phyloP scores from a whole-genome alignment of 2,888 invertebrate genomes.

The Metalampra italica region DNA sequence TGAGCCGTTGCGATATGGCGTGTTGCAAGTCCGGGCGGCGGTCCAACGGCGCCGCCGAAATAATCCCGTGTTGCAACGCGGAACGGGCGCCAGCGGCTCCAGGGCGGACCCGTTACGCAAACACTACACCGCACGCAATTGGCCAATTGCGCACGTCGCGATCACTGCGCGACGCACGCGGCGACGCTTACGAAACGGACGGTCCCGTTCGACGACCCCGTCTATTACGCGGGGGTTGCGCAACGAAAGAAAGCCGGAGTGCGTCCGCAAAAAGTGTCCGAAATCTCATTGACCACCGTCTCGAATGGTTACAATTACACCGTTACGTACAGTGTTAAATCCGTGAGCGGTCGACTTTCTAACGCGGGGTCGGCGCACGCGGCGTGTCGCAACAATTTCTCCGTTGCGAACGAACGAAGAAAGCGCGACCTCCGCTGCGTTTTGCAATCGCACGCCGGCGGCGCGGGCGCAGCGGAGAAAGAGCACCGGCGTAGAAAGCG shows the following conservation, averaged over 20 bases:
- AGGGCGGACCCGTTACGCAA: slow-evolving; percentile 59
- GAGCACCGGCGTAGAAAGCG: slow-evolving; percentile 62
- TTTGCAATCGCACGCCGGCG: slow-evolving; percentile 66
- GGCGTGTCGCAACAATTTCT: slow-evolving; percentile 77
- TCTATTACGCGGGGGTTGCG: slow-evolving; percentile 67
- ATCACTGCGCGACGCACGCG: slow-evolving; percentile 28
- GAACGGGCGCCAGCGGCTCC: slow-evolving; percentile 73
- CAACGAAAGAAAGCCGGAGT: slow-evolving; percentile 76
- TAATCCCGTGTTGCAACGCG: slow-evolving; percentile 77
- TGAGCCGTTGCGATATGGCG: slow-evolving; percentile 75
- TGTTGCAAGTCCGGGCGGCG: slow-evolving; percentile 75
- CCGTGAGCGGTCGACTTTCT: slow-evolving; percentile 78
- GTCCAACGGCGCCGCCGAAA: slow-evolving; percentile 74
- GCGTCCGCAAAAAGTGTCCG: slow-evolving; percentile 71
- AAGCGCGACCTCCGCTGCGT: slow-evolving; percentile 75
- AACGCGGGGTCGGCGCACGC: slow-evolving; percentile 76
- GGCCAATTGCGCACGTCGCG: slow-evolving; percentile 53
- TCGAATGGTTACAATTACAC: slow-evolving; percentile 73
- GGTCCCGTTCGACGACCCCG: slow-evolving; percentile 64
- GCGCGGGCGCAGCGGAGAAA: slow-evolving; percentile 41
- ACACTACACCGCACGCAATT: slow-evolving; percentile 48
- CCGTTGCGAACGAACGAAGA: slow-evolving; percentile 75
- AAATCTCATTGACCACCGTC: slow-evolving; percentile 64
- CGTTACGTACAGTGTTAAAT: slow-evolving; percentile 74
- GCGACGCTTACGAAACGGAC: slow-evolving; percentile 50